Evolutionary conservation across 1,140 invertebrate genomes (phyloP).

Genomic region (Ectropis grisescens): DNA sequence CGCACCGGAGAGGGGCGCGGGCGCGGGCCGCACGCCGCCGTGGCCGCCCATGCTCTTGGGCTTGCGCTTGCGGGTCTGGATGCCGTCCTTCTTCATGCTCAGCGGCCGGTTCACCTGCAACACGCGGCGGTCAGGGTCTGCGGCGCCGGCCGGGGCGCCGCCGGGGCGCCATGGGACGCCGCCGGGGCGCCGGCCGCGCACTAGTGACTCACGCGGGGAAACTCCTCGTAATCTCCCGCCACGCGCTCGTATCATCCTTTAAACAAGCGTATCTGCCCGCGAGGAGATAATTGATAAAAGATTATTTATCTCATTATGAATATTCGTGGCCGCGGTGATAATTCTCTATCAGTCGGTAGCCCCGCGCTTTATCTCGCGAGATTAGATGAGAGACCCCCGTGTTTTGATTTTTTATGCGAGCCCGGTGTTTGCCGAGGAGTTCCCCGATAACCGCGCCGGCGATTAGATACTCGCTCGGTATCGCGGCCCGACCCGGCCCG

Average conservation of each 20-base stretch:
- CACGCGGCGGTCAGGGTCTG: not conserved
- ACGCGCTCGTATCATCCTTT: slow-evolving; percentile 60
- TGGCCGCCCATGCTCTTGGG: slow-evolving; percentile 75
- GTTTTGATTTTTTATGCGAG: slow-evolving; percentile 65
- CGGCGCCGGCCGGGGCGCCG: no score
- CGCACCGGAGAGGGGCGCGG: slow-evolving; percentile 30
- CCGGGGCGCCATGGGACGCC: no score
- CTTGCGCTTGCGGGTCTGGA: slow-evolving; percentile 93
- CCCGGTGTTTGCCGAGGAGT: slow-evolving; percentile 66
- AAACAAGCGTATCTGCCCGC: slow-evolving; percentile 63
- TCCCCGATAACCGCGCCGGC: slow-evolving; percentile 52
- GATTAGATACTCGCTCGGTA: slow-evolving; percentile 50
- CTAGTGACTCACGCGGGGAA: slow-evolving; percentile 23
- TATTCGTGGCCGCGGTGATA: slow-evolving; percentile 63
- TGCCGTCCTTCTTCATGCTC: slow-evolving; percentile 96
- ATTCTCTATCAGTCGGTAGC: slow-evolving; percentile 68
- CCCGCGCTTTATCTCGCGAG: slow-evolving; percentile 64
- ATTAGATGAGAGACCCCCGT: slow-evolving; percentile 68
- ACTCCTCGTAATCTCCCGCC: slow-evolving; percentile 55
- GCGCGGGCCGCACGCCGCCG: slow-evolving; percentile 27
- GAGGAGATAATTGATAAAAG: slow-evolving; percentile 69
- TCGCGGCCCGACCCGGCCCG: not conserved
- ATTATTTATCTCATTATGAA: slow-evolving; percentile 70
- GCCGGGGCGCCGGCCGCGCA: no score
- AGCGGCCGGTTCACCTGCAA: slow-evolving; percentile 86